Percentiles rank a stretch among this genome's conserved stretches.
Conservation (phyloP, 2,797 vertebrate genomes). For the Syngnathus acus region DNA sequence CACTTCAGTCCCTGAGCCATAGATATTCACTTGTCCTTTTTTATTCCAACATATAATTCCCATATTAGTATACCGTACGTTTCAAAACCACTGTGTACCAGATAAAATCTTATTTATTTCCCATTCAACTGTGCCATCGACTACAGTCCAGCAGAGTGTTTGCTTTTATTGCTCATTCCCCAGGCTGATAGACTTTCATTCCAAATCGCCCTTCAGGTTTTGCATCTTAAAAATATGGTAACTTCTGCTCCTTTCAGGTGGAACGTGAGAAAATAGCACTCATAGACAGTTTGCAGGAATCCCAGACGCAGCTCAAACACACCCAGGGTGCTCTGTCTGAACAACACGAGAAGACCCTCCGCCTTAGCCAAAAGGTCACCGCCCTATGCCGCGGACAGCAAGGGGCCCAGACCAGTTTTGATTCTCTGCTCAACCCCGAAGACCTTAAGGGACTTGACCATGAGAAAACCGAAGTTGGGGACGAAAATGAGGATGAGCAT, state of each 20-base stretch:
- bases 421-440: slow-evolving; percentile 15
- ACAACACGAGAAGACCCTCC: slow-evolving; percentile 81
- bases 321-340: slow-evolving; percentile 86
- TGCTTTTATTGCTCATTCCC: slow-evolving; percentile 8
- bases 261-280: slow-evolving; percentile 86
- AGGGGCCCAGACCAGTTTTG: slow-evolving; percentile 14
- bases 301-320: slow-evolving; percentile 86
- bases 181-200: too few relatives aligned
- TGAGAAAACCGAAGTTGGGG: slow-evolving; percentile 46
- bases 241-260: slow-evolving; percentile 68
- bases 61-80: too few relatives aligned
- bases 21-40: neutral
- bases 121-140: slow-evolving; percentile 36
- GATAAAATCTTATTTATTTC: slow-evolving; percentile 42
- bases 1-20: neutral
- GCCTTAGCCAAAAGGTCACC: slow-evolving; percentile 78
- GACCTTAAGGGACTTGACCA: slow-evolving; percentile 55
- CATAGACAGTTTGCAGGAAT: slow-evolving; percentile 84
- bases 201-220: too few relatives aligned
- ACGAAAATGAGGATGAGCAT: slow-evolving; percentile 41
- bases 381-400: slow-evolving; percentile 73
- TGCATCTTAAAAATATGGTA: too few relatives aligned
- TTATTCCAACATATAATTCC: neutral
- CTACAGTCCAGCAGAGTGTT: slow-evolving; percentile 12
- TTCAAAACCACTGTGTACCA: too few relatives aligned